Evolutionary conservation across 2,888 invertebrate genomes (phyloP).

Genomic region (Polymixis flavicincta): DNA sequence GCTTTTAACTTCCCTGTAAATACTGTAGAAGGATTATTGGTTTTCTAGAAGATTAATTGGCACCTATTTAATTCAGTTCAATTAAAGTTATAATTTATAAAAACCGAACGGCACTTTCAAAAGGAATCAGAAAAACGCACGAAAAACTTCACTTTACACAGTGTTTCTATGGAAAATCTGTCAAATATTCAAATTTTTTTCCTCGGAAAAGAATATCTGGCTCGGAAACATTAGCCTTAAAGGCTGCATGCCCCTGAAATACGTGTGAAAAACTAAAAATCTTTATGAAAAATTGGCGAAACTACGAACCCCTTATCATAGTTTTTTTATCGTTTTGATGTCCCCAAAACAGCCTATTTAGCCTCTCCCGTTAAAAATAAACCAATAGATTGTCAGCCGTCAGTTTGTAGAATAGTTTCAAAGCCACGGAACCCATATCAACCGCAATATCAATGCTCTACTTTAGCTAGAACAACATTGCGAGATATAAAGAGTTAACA

Average conservation of each 20-base stretch:
- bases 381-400: conserved; percentile 54
- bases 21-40: background rate
- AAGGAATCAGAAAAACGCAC: background rate
- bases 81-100: background rate
- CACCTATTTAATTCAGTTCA: background rate
- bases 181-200: background rate
- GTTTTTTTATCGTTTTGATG: background rate
- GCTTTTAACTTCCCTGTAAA: background rate
- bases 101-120: background rate
- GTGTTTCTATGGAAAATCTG: background rate
- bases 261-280: no score
- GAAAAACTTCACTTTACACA: no score
- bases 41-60: background rate
- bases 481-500: conserved; percentile 66
- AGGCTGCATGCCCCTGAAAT: no score
- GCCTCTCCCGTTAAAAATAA: conserved; percentile 35
- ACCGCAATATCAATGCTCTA: conserved; percentile 73
- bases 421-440: conserved; percentile 79
- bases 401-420: conserved; percentile 56
- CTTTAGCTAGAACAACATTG: conserved; percentile 72
- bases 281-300: no score
- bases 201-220: no score
- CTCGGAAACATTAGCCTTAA: no score
- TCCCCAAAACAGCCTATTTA: background rate
- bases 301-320: background rate